These are phyloP conservation scores for Philaenus spumarius DNA, from an alignment of 1,140 invertebrate species.

Conservation along the genomic window DNA sequence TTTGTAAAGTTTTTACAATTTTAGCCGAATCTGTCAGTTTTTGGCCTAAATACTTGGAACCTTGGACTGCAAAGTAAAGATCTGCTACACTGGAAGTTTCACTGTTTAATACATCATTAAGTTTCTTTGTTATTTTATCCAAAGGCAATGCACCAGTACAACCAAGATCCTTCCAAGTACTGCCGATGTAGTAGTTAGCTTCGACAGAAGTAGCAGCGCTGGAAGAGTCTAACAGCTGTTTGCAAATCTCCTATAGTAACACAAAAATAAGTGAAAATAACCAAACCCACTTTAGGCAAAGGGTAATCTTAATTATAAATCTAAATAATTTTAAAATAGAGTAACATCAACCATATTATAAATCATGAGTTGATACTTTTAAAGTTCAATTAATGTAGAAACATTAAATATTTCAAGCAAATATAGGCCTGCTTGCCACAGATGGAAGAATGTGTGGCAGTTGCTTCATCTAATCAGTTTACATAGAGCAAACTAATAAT, in stretches of 20 bases:
- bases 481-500: no score
- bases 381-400: no score
- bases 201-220: slow-evolving; percentile 42
- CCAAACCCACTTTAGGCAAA: no score
- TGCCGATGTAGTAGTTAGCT: slow-evolving; percentile 46
- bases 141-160: slow-evolving; percentile 39
- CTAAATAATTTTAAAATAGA: no score
- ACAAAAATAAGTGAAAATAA: no score
- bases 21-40: slow-evolving; percentile 43
- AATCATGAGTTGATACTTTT: no score
- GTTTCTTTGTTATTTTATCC: slow-evolving; percentile 21
- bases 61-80: slow-evolving; percentile 42
- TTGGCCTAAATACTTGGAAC: slow-evolving; percentile 38
- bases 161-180: slow-evolving; percentile 44
- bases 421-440: no score
- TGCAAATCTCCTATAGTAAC: slow-evolving; percentile 51
- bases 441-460: no score
- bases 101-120: slow-evolving; percentile 40
- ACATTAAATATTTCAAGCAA: no score
- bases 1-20: slow-evolving; percentile 56
- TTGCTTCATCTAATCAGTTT: no score
- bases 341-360: no score
- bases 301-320: no score
- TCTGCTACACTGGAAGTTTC: slow-evolving; percentile 42
- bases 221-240: slow-evolving; percentile 40